Evolutionary conservation across 2,113 vertebrate genomes (phyloP).

Genomic region (Castor canadensis): DNA sequence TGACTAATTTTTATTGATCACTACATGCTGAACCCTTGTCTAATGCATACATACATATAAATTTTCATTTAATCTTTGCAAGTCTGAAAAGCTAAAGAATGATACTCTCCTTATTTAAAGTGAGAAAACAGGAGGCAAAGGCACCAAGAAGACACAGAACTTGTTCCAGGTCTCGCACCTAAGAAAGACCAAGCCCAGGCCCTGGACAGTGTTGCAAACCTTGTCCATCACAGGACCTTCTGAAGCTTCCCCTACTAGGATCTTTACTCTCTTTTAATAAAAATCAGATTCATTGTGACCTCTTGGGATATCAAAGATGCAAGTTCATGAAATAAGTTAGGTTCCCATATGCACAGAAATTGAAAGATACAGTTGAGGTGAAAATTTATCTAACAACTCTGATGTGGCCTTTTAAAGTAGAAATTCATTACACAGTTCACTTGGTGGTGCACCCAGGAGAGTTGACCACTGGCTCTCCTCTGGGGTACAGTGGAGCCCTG

Average conservation of each 20-base stretch:
- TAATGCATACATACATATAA: no score
- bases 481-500: fast-evolving
- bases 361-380: background rate
- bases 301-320: background rate
- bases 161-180: background rate
- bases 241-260: background rate
- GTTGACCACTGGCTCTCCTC: background rate
- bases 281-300: background rate
- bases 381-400: background rate
- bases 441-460: background rate
- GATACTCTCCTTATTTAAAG: background rate
- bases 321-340: background rate
- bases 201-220: background rate
- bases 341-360: background rate
- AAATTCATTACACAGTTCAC: fast-evolving
- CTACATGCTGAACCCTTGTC: background rate
- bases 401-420: background rate
- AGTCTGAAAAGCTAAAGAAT: background rate
- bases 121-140: background rate
- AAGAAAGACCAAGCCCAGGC: no score
- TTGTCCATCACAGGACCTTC: background rate
- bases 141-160: background rate
- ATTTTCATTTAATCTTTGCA: no score
- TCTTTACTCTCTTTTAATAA: background rate
- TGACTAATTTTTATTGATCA: background rate